phyloP scores from a whole-genome alignment of 2,797 vertebrate genomes.

The Morus bassanus region DNA sequence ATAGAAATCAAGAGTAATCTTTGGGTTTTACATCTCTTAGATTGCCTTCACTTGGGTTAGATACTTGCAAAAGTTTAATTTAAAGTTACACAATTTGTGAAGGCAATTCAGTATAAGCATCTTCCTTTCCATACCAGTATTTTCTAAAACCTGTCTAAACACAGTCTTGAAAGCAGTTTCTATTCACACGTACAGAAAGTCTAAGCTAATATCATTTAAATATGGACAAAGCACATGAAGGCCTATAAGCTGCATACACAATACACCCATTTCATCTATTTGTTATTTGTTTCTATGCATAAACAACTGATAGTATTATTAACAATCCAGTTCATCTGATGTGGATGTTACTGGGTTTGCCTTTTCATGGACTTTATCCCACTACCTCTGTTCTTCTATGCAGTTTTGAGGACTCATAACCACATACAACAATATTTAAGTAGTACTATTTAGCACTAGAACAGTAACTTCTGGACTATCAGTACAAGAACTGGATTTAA shows the following conservation, averaged over 20 bases:
- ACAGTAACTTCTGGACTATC: neutral
- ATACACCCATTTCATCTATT: neutral
- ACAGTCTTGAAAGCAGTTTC: neutral
- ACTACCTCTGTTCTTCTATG: neutral
- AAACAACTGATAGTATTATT: neutral
- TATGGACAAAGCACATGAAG: neutral
- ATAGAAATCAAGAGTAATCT: neutral
- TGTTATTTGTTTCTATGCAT: neutral
- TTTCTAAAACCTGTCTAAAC: neutral
- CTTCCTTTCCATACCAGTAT: neutral
- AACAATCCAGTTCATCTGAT: neutral
- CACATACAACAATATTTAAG: neutral
- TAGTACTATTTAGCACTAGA: neutral
- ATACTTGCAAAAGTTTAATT: neutral
- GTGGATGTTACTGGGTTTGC: neutral
- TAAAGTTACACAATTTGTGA: neutral
- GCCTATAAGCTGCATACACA: neutral
- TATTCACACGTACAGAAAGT: neutral
- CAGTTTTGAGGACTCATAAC: neutral
- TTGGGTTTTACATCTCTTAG: neutral
- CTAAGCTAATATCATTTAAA: neutral
- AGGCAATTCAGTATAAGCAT: neutral
- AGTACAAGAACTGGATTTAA: neutral
- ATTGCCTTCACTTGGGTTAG: neutral
- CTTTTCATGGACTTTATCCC: neutral